Evolutionary conservation across 2,797 vertebrate genomes (phyloP).

Genomic region (Syngnathus acus): DNA sequence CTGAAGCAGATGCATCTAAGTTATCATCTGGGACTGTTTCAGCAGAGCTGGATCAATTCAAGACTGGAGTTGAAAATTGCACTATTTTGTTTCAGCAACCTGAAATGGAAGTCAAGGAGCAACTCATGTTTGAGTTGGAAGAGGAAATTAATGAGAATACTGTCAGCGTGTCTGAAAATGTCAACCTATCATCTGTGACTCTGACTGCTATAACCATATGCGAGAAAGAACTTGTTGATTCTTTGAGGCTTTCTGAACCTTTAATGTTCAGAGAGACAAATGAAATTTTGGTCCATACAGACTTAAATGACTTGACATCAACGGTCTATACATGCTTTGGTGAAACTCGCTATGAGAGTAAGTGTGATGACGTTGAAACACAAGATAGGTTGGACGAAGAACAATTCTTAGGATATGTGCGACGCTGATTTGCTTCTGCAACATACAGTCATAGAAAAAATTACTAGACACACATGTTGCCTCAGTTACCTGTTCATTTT

Average conservation of each 20-base stretch:
- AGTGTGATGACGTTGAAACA: not conserved
- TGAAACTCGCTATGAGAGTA: not conserved
- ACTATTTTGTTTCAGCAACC: not conserved
- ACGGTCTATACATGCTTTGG: not conserved
- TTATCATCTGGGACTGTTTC: not conserved
- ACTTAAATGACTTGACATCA: not conserved
- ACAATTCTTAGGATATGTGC: constrained; percentile 23
- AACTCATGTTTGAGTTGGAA: not conserved
- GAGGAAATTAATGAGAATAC: not conserved
- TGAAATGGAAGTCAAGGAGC: not conserved
- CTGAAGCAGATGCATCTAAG: constrained; percentile 5
- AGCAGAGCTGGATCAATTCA: not conserved
- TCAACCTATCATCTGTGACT: constrained; percentile 51
- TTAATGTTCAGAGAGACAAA: not conserved
- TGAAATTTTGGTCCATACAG: not conserved
- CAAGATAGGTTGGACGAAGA: constrained; percentile 11
- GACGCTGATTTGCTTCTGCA: constrained; percentile 9
- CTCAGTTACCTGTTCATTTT: no score
- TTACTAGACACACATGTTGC: no score
- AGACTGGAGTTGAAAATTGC: not conserved
- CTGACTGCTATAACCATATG: constrained; percentile 6
- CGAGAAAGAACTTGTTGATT: constrained; percentile 4
- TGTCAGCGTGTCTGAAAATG: constrained; percentile 13
- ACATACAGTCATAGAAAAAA: not conserved
- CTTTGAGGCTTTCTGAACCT: not conserved